Evolutionary conservation across 2,797 vertebrate species (phyloP).

Genomic region (Diplodus sargus): DNA sequence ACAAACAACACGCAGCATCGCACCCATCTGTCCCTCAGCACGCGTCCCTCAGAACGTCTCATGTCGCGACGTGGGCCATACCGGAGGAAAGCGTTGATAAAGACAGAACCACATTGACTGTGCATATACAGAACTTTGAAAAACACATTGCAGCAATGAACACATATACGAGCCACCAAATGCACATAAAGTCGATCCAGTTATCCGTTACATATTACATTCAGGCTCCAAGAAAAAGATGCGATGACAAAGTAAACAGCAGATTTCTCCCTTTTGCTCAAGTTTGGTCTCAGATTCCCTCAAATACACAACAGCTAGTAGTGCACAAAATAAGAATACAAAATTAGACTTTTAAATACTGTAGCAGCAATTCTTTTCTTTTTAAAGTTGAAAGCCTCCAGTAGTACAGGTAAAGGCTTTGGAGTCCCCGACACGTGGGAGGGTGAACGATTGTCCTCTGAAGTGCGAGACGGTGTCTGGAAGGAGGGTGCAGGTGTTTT

Average conservation of each 20-base stretch:
- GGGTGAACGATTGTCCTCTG: constrained; percentile 82
- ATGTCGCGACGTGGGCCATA: constrained; percentile 64
- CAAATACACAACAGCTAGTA: constrained; percentile 85
- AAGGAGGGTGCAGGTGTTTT: constrained; percentile 68
- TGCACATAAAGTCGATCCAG: constrained; percentile 73
- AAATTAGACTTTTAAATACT: constrained; percentile 90
- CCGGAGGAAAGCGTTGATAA: constrained; percentile 69
- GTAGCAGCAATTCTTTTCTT: constrained; percentile 87
- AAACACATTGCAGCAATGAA: constrained; percentile 78
- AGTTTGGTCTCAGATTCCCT: constrained; percentile 87
- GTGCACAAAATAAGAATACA: constrained; percentile 89
- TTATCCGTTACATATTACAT: constrained; percentile 80
- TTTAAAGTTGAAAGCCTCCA: constrained; percentile 82
- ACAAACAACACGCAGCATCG: constrained; percentile 33
- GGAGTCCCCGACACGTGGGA: constrained; percentile 70
- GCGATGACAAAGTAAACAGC: constrained; percentile 82
- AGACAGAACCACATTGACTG: constrained; percentile 77
- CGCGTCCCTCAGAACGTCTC: constrained; percentile 33
- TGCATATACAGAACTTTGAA: constrained; percentile 73
- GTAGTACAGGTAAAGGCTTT: constrained; percentile 78
- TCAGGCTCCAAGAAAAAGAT: constrained; percentile 81
- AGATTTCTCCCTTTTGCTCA: constrained; percentile 83
- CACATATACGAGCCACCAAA: constrained; percentile 75
- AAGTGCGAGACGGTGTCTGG: constrained; percentile 69
- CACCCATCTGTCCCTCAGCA: constrained; percentile 31